Evolutionary conservation across 1,140 invertebrate species (phyloP).

Genomic region (Zeugodacus cucurbitae): DNA sequence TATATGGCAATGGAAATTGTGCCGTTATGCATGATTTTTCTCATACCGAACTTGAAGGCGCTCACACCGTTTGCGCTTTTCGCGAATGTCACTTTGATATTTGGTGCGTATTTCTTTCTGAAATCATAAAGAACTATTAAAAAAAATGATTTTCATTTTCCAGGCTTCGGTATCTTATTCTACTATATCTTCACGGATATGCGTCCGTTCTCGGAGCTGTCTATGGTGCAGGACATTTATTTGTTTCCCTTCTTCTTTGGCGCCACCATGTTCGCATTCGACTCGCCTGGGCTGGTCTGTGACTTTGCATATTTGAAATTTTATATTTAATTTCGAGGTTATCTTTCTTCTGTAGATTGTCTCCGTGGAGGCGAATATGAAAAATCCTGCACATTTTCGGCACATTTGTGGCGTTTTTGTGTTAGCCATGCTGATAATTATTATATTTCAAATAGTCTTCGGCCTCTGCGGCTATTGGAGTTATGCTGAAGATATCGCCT

Average conservation of each 20-base stretch:
- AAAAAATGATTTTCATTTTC: conserved; percentile 72
- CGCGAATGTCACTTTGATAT: conserved; percentile 63
- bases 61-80: conserved; percentile 79
- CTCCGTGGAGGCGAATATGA: conserved; percentile 88
- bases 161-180: conserved; percentile 71
- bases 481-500: conserved; percentile 74
- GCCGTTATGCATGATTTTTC: conserved; percentile 73
- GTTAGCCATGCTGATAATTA: conserved; percentile 79
- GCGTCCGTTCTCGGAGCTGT: conserved; percentile 69
- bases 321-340: too few relatives aligned
- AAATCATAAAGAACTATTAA: too few relatives aligned
- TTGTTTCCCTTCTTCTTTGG: conserved; percentile 81
- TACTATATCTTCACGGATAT: conserved; percentile 72
- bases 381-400: conserved; percentile 77
- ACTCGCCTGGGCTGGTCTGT: conserved; percentile 86
- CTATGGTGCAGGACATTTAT: conserved; percentile 68
- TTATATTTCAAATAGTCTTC: conserved; percentile 77
- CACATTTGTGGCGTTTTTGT: conserved; percentile 81
- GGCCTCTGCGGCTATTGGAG: conserved; percentile 87
- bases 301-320: not conserved
- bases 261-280: conserved; percentile 85
- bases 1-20: conserved; percentile 73
- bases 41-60: conserved; percentile 75
- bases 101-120: not conserved
- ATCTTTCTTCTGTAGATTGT: conserved; percentile 72